A percentile compares a stretch with the other conserved stretches of the same genome.
phyloP scores from a whole-genome alignment of 2,113 vertebrate species.

The Sander vitreus region DNA sequence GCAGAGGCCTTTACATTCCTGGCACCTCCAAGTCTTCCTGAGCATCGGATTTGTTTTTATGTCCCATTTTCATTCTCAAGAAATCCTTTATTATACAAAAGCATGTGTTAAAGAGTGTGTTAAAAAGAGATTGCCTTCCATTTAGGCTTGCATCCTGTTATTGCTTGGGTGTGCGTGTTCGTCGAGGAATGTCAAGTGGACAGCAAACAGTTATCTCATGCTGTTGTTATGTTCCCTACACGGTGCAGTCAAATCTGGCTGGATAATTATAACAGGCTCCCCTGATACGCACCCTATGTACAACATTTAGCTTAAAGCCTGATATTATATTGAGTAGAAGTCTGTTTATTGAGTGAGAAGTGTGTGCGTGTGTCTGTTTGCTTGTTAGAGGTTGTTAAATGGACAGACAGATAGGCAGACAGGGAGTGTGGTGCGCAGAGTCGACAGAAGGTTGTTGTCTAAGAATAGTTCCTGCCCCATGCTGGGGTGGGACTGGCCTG shows the following conservation, averaged over 20 bases:
- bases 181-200: conserved; percentile 75
- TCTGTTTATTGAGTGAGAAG: conserved; percentile 73
- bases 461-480: conserved; percentile 68
- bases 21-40: conserved; percentile 55
- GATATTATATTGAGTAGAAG: conserved; percentile 54
- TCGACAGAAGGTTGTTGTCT: conserved; percentile 51
- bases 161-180: conserved; percentile 65
- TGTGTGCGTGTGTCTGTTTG: conserved; percentile 36
- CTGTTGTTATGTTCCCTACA: conserved; percentile 74
- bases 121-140: conserved; percentile 61
- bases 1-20: conserved; percentile 64
- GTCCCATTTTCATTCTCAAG: conserved; percentile 46
- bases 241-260: conserved; percentile 58
- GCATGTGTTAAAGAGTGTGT: conserved; percentile 50
- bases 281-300: conserved; percentile 54
- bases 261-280: conserved; percentile 63
- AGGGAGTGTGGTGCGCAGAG: conserved; percentile 23
- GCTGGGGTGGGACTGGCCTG: conserved; percentile 38
- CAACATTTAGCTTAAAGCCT: conserved; percentile 56
- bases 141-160: conserved; percentile 62
- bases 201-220: conserved; percentile 81
- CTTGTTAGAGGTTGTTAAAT: conserved; percentile 58
- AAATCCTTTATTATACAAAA: conserved; percentile 61
- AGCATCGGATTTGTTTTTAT: conserved; percentile 54
- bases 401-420: conserved; percentile 54